Conservation (phyloP, 2,113 vertebrate genomes). For the Phycodurus eques region DNA sequence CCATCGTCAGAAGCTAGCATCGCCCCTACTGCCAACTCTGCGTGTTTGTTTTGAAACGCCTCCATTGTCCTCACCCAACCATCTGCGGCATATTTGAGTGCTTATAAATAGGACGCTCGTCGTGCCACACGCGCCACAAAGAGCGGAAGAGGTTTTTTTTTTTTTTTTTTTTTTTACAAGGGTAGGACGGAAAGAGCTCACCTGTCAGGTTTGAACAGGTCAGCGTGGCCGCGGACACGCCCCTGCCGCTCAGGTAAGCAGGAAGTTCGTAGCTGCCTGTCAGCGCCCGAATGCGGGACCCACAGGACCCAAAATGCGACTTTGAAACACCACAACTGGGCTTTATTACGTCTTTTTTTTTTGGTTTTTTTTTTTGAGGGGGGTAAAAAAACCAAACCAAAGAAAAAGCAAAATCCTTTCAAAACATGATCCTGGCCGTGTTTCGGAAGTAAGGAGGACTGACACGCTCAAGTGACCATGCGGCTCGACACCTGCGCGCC, state of each 20-base stretch:
- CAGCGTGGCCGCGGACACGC: constrained; percentile 51
- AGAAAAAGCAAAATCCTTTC: background rate
- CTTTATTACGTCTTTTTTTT: background rate
- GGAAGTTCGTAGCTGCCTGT: constrained; percentile 59
- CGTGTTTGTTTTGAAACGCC: background rate
- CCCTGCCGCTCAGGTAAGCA: constrained; percentile 58
- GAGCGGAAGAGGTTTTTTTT: background rate
- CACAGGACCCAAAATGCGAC: background rate
- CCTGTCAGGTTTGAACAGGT: constrained; percentile 68
- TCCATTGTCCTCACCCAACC: background rate
- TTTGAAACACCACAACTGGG: background rate
- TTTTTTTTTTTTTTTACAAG: background rate
- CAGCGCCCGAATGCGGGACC: constrained; percentile 13
- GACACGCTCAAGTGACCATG: constrained; percentile 25
- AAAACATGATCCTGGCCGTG: background rate
- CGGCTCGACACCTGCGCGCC: constrained; percentile 23
- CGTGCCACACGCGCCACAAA: constrained; percentile 22
- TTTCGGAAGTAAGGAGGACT: background rate
- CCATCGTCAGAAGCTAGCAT: too few relatives aligned
- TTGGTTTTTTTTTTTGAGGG: background rate
- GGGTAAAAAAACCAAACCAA: too few relatives aligned
- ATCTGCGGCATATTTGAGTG: constrained; percentile 48
- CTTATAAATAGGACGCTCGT: constrained; percentile 58
- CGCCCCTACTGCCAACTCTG: too few relatives aligned
- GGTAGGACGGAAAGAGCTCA: background rate